A percentile compares a stretch with the other conserved stretches of the same genome.
Evolutionary conservation across 1,140 invertebrate species (phyloP).

Genomic region (Pinna nobilis): DNA sequence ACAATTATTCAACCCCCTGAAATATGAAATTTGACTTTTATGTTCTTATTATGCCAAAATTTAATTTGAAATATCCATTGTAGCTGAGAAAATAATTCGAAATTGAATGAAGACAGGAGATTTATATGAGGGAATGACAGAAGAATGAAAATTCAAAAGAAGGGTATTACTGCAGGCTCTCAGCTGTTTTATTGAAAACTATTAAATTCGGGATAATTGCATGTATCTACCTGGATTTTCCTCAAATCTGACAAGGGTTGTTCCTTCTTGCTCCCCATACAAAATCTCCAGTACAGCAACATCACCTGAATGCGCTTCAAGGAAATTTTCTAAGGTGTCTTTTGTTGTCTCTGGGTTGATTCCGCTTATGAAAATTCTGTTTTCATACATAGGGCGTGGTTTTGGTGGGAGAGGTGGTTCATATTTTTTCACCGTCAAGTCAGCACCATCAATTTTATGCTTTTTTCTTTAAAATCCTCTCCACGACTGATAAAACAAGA

Average conservation of each 20-base stretch:
- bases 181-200: too few relatives aligned
- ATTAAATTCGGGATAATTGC: too few relatives aligned
- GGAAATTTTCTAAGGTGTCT: conserved; percentile 34
- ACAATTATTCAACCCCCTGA: too few relatives aligned
- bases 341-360: conserved; percentile 29
- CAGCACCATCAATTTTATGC: conserved; percentile 13
- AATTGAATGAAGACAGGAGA: background rate
- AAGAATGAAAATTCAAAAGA: background rate
- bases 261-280: conserved; percentile 34
- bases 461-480: too few relatives aligned
- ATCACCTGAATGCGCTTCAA: conserved; percentile 31
- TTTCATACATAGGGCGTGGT: conserved; percentile 30
- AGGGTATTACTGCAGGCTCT: too few relatives aligned
- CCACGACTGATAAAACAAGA: too few relatives aligned
- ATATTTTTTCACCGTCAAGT: conserved; percentile 13
- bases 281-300: conserved; percentile 14
- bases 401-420: too few relatives aligned
- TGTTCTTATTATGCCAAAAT: too few relatives aligned
- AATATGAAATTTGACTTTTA: too few relatives aligned
- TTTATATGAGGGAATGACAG: background rate
- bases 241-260: conserved; percentile 38
- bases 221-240: conserved; percentile 31
- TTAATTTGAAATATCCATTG: background rate
- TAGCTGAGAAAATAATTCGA: background rate
- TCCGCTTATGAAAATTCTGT: conserved; percentile 35